Conservation (phyloP, 1,140 invertebrate species). For the Temnothorax curvispinosus region DNA sequence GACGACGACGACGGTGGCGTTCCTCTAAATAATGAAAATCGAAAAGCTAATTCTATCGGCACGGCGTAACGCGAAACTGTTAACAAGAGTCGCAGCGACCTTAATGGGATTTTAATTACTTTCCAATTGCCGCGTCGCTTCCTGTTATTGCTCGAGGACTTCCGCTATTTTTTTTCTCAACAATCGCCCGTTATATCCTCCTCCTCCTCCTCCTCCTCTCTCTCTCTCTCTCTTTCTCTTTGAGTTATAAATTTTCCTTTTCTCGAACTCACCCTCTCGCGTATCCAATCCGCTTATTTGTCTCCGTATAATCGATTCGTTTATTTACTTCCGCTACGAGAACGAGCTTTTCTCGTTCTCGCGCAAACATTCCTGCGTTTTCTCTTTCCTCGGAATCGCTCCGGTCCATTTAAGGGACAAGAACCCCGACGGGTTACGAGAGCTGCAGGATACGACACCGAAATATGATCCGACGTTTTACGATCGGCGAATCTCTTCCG, state of each 20-base stretch:
- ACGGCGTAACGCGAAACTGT: slow-evolving; percentile 35
- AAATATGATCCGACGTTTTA: slow-evolving; percentile 65
- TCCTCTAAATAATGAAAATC: slow-evolving; percentile 73
- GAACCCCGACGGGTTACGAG: background rate
- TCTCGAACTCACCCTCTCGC: background rate
- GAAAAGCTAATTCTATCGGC: slow-evolving; percentile 71
- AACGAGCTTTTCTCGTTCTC: slow-evolving; percentile 47
- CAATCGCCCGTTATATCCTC: background rate
- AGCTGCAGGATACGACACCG: slow-evolving; percentile 12
- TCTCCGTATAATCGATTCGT: slow-evolving; percentile 67
- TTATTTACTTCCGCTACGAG: slow-evolving; percentile 59
- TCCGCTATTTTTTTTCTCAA: slow-evolving; percentile 66
- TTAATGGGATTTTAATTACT: slow-evolving; percentile 81
- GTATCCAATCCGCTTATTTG: slow-evolving; percentile 41
- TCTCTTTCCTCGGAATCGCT: background rate
- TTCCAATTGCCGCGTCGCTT: slow-evolving; percentile 75
- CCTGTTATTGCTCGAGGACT: slow-evolving; percentile 75
- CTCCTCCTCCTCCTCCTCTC: background rate
- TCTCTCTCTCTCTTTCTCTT: slow-evolving; percentile 21
- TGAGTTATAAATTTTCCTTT: background rate
- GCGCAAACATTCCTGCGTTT: slow-evolving; percentile 50
- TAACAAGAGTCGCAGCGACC: slow-evolving; percentile 48
- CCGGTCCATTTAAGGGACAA: slow-evolving; percentile 59
- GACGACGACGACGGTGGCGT: background rate
- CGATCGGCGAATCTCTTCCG: slow-evolving; percentile 35